Base-by-base conservation (phyloP, 2,113 vertebrate genomes). In the Hippocampus guttulatus region DNA sequence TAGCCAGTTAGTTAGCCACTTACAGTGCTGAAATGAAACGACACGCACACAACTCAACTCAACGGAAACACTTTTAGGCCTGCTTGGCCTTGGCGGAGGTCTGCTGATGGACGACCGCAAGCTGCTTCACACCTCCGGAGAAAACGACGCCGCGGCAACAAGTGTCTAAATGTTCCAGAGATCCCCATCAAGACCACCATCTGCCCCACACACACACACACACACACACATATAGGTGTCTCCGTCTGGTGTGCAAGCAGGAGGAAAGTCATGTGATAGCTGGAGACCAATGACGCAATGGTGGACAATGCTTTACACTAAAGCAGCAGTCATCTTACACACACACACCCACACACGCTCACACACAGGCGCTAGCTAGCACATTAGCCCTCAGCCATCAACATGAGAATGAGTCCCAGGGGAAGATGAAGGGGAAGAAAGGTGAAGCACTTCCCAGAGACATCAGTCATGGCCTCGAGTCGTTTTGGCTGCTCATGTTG, bases 161-260 rank as follows among this genome's bases (percentile, higher is more conserved):
- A 91, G 88, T 90, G 86, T 82, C 77, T 85, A 81, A 89, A 89
- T 87, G 84, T 90, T 89, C 89, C 80, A 85, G 86, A 86, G 88
- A 86, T 79, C 78, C 80, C 81, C 85, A 84, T 70, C 72, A 85
- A 84, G 82, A 85, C 72, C 75, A 74, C 87, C 89, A 89, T 91
- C 89, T 89, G n/a, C 45, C 40, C 61, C 65, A 61, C 40, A 84
- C 21, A 69, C 66, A 60, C 58, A 30, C 63, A 68, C 68, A 40
- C 55, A 57, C 30, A 65, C 54, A 41, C 41, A 75, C 68, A 74
- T 68, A 63, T 41, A 75, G 38, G 76, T 43, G 83, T 51, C 81
- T 76, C 55, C 55, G 55, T 58, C 55, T 58, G 55, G 55, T 5
- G 84, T 83, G 81, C 81, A 78, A 77, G 74, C 60, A 80, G 74